A percentile compares a stretch with the other conserved stretches of the same genome.
These are phyloP conservation scores for Tethya wilhelma DNA, from an alignment of 37 sponge, comb jelly and placozoan species.

Conservation along the genomic window DNA sequence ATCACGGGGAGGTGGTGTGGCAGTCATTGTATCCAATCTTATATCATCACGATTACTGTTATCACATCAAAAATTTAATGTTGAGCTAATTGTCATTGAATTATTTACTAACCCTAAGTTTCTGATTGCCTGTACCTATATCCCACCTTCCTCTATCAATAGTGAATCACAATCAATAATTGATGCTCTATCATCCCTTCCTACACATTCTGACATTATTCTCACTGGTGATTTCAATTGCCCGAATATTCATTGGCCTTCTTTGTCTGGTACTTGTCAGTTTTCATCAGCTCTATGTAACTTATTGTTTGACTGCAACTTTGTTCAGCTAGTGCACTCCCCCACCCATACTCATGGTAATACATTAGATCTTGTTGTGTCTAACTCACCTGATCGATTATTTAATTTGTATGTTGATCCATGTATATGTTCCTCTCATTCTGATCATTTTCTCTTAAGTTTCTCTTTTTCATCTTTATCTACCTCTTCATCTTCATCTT, in stretches of 20 bases:
- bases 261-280: neutral
- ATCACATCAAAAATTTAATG: neutral
- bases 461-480: too few relatives aligned
- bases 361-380: conserved; percentile 7
- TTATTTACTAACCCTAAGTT: neutral
- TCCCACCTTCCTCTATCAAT: neutral
- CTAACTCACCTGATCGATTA: neutral
- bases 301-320: neutral
- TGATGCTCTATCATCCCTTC: neutral
- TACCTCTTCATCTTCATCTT: too few relatives aligned
- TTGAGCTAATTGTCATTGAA: neutral
- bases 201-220: neutral
- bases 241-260: conserved; percentile 30
- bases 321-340: neutral
- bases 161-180: neutral
- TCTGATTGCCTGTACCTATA: neutral
- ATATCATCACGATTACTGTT: neutral
- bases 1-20: neutral
- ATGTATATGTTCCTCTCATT: too few relatives aligned
- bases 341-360: conserved; percentile 24
- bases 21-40: neutral
- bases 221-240: conserved; percentile 31
- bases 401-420: too few relatives aligned
- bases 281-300: conserved; percentile 13
- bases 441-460: too few relatives aligned